Conservation (phyloP, 2,888 invertebrate genomes). For the Leucoma salicis region DNA sequence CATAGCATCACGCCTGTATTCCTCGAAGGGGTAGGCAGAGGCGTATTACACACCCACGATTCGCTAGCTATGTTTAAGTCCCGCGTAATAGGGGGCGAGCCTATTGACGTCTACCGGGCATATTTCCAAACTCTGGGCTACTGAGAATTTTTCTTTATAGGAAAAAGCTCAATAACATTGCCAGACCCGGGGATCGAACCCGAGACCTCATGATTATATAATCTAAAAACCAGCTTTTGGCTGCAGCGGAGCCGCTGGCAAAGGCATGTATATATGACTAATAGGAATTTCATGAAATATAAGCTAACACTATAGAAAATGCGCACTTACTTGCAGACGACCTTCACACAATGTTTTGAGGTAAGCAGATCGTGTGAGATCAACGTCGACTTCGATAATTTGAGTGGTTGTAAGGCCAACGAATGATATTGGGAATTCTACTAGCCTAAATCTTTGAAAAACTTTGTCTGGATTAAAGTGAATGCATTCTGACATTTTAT, state of each 20-base stretch:
- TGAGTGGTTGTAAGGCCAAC: conserved; percentile 57
- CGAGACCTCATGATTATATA: too few species aligned
- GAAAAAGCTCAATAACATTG: too few species aligned
- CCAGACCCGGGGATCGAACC: too few species aligned
- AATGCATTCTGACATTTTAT: conserved; percentile 35
- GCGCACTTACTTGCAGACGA: conserved; percentile 52
- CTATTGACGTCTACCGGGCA: neutral
- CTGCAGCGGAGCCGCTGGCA: too few species aligned
- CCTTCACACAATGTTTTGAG: conserved; percentile 63
- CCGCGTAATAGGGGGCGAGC: neutral
- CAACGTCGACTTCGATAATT: conserved; percentile 53
- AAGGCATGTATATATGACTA: too few species aligned
- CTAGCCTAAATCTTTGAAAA: conserved; percentile 59
- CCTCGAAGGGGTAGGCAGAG: neutral
- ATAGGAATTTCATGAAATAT: neutral
- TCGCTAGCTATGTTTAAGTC: neutral
- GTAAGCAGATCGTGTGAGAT: conserved; percentile 57
- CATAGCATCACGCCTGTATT: neutral
- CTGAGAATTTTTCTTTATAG: neutral
- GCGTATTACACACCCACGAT: neutral
- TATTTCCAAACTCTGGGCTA: too few species aligned
- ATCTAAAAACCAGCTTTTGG: too few species aligned
- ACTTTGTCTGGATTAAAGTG: conserved; percentile 56
- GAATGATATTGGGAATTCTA: conserved; percentile 67
- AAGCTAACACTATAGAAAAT: too few species aligned